Evolutionary conservation across 2,113 vertebrate genomes (phyloP).

Genomic region (Engraulis encrasicolus): DNA sequence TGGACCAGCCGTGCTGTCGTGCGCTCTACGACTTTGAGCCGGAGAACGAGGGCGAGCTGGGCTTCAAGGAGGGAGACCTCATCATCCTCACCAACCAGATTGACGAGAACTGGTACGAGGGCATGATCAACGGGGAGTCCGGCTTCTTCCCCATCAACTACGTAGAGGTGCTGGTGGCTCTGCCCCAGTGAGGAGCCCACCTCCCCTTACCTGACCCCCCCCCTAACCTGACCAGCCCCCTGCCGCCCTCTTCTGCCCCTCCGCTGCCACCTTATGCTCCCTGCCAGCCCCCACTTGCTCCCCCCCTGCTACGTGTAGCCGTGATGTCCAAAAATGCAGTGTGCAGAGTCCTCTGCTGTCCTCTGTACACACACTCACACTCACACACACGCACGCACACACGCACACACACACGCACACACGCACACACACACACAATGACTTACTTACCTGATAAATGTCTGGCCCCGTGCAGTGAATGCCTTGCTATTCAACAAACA

Average conservation of each 20-base stretch:
- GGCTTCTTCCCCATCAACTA: slow-evolving; percentile 97
- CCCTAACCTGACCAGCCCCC: neutral
- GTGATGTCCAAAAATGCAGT: slow-evolving; percentile 52
- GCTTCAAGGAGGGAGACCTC: slow-evolving; percentile 94
- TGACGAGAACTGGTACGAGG: slow-evolving; percentile 97
- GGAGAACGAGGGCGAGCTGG: slow-evolving; percentile 93
- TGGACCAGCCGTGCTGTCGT: slow-evolving; percentile 92
- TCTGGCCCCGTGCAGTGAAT: neutral
- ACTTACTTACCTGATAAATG: neutral
- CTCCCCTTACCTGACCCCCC: neutral
- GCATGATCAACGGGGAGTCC: slow-evolving; percentile 86
- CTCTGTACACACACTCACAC: slow-evolving; percentile 63
- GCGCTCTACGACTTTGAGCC: slow-evolving; percentile 92
- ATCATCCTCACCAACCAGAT: slow-evolving; percentile 93
- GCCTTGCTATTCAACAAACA: slow-evolving; percentile 74
- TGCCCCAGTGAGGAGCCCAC: slow-evolving; percentile 80
- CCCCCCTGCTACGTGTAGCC: too few relatives aligned
- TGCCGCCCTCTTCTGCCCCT: slow-evolving; percentile 21
- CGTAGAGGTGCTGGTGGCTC: slow-evolving; percentile 88
- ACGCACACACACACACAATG: slow-evolving; percentile 22
- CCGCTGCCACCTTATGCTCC: too few relatives aligned
- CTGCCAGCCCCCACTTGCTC: too few relatives aligned
- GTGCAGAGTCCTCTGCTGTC: slow-evolving; percentile 49
- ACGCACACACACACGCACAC: too few relatives aligned
- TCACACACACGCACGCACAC: too few relatives aligned